phyloP scores from a whole-genome alignment of 2,888 invertebrate genomes.

The Drosophila fungiperda region DNA sequence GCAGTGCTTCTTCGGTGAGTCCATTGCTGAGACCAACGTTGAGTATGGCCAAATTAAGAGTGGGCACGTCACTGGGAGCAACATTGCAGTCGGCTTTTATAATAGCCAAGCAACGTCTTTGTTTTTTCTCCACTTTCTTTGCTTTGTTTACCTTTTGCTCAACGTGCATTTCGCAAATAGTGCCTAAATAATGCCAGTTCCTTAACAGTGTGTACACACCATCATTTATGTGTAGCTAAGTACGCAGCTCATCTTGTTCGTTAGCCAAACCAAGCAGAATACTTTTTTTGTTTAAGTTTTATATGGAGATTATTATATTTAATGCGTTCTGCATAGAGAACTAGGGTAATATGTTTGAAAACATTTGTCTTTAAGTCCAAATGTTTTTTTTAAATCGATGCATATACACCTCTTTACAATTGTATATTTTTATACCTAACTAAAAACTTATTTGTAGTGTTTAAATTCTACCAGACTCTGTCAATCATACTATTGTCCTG shows the following conservation, averaged over 20 bases:
- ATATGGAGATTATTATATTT: slow-evolving; percentile 18
- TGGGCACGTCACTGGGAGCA: slow-evolving; percentile 80
- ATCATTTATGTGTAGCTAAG: background rate
- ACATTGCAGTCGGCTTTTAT: slow-evolving; percentile 85
- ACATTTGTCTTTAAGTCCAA: background rate
- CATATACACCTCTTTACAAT: slow-evolving; percentile 21
- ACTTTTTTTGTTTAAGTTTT: background rate
- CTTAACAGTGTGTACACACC: slow-evolving; percentile 37
- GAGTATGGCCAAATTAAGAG: slow-evolving; percentile 87
- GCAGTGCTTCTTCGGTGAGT: slow-evolving; percentile 88
- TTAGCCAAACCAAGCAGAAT: background rate
- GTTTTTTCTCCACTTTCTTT: slow-evolving; percentile 85
- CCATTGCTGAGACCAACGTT: slow-evolving; percentile 95
- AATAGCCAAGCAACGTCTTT: slow-evolving; percentile 85
- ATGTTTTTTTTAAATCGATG: background rate
- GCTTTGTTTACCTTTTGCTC: slow-evolving; percentile 64
- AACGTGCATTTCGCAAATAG: slow-evolving; percentile 53
- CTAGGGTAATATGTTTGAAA: slow-evolving; percentile 1
- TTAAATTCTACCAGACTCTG: slow-evolving; percentile 89
- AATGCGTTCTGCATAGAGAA: background rate
- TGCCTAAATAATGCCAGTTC: slow-evolving; percentile 38
- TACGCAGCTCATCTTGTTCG: slow-evolving; percentile 6
- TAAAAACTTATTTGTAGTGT: slow-evolving; percentile 1
- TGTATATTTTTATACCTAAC: slow-evolving; percentile 24
- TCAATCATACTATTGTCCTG: slow-evolving; percentile 95